These are phyloP conservation scores for Cephus rjabovi DNA, from an alignment of 2,888 invertebrate species.

Conservation along the genomic window DNA sequence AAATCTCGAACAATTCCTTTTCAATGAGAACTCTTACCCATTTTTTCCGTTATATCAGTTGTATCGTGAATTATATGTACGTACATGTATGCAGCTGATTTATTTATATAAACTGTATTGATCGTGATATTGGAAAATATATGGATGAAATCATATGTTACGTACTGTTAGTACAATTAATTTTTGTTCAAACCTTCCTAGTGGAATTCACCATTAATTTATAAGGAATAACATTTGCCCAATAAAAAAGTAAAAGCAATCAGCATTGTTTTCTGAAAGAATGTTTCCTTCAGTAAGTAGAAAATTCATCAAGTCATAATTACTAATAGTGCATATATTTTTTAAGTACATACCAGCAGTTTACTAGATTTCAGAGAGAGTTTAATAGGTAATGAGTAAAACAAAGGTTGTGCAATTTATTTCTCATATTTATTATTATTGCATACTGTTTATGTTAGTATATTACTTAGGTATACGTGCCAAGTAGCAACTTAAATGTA, in stretches of 20 bases:
- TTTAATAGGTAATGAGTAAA: not conserved
- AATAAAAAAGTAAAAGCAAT: not conserved
- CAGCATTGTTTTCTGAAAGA: not conserved
- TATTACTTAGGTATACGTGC: conserved; percentile 67
- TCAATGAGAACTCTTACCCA: not conserved
- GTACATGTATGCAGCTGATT: not conserved
- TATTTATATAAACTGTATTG: not conserved
- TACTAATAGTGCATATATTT: too few species aligned
- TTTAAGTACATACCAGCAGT: too few species aligned
- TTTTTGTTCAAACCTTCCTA: not conserved
- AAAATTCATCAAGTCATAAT: too few species aligned
- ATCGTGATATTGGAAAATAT: not conserved
- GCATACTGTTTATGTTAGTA: conserved; percentile 67
- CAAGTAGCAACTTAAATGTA: conserved; percentile 67
- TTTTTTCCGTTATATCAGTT: not conserved
- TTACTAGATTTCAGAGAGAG: not conserved
- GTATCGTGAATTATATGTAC: not conserved
- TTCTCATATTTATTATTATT: conserved; percentile 66
- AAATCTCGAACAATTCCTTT: not conserved
- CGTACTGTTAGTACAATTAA: not conserved
- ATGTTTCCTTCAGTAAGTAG: not conserved
- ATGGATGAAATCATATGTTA: not conserved
- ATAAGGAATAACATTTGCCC: not conserved
- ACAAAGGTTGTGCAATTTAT: conserved; percentile 29
- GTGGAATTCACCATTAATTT: not conserved